Evolutionary conservation across 2,888 invertebrate species (phyloP).

Genomic region (Buathra laborator): DNA sequence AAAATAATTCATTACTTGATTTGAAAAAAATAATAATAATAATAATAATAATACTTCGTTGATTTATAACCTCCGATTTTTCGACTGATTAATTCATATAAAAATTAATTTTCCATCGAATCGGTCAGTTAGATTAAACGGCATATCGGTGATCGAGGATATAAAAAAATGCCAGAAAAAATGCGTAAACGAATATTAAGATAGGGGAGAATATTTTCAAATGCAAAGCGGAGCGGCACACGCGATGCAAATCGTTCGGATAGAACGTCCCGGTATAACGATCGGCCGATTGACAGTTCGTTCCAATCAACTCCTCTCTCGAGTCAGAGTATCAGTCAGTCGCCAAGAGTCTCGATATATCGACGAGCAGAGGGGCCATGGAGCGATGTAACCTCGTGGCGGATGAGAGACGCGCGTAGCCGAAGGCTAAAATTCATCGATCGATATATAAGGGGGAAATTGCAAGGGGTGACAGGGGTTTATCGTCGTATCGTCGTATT

Average conservation of each 20-base stretch:
- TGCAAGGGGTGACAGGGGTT: constrained; percentile 39
- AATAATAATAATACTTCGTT: not conserved
- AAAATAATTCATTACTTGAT: not conserved
- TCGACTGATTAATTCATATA: too few species aligned
- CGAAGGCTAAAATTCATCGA: constrained; percentile 31
- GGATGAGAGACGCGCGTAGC: not conserved
- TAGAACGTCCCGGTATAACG: constrained; percentile 12
- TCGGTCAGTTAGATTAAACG: too few species aligned
- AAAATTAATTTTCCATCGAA: too few species aligned
- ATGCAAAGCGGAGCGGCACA: not conserved
- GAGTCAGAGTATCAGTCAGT: not conserved
- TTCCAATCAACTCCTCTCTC: constrained; percentile 36
- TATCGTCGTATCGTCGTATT: constrained; percentile 53
- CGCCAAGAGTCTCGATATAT: not conserved
- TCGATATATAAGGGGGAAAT: constrained; percentile 60
- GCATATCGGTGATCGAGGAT: not conserved
- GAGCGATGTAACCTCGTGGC: not conserved
- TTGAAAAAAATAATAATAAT: not conserved
- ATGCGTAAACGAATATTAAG: not conserved
- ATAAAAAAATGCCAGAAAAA: not conserved
- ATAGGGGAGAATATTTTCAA: not conserved
- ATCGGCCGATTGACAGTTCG: constrained; percentile 41
- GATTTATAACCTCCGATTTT: not conserved
- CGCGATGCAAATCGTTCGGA: not conserved
- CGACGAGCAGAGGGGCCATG: too few species aligned